Evolutionary conservation across 2,113 vertebrate genomes (phyloP), one percentile per base, ranked within the genome.

Genomic region (Cyphomyrus discorhynchus): DNA sequence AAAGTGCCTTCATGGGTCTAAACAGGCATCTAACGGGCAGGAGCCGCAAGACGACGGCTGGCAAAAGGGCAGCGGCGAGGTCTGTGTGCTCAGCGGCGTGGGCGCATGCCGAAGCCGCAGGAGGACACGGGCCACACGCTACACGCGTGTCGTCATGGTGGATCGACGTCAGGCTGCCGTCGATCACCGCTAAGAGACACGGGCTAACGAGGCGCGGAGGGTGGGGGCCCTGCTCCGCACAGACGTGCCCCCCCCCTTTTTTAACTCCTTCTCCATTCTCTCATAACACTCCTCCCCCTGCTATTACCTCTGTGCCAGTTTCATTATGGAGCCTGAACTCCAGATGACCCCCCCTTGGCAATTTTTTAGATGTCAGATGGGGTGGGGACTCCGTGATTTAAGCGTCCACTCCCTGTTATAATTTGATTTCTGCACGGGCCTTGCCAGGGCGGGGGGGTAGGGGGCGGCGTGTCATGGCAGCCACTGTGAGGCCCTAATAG

Each of bases 321-420:
- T 96, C 96, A 97, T 97, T 96, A 97, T 96, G 95, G 95, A 92
- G 93, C 88, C 93, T 97, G 96, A 97, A 97, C 96, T 97, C 96
- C 95, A 93, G 90, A 94, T 96, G 96, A 97, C 96, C 96, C 95
- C 94, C 93, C 93, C 92, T 90, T 45, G 95, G 95, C 96, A 95
- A 96, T 97, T 96, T 96, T 96, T 96, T 97, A 96, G 87, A 88
- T 96, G 96, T 97, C 96, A 96, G 91, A 93, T 91, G 89, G 95
- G 94, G 95, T 95, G 95, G 94, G 91, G 90, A 92, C 94, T 95
- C 86, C 88, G 93, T 97, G 96, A 97, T 97, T 97, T 97, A 97
- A 95, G 93, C 94, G 94, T 93, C 94, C 94, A 93, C 94, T 95
- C 94, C 93, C 95, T 95, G 90, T 91, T 90, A 95, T 97, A 96